Percentiles rank a stretch among this genome's conserved stretches.
Conservation (phyloP, 2,888 invertebrate species). For the Sesamia inferens region DNA sequence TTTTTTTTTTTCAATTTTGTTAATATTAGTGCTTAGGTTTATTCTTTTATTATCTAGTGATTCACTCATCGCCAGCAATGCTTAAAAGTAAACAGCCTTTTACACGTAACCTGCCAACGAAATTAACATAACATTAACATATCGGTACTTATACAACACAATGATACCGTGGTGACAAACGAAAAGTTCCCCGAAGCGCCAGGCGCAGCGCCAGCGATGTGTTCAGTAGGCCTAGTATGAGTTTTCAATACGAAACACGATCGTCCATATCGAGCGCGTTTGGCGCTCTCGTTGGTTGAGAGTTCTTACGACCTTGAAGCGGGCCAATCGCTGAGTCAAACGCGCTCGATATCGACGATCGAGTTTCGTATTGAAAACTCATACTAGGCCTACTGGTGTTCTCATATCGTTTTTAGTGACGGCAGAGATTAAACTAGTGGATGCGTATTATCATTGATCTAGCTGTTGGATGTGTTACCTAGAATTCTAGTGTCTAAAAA, state of each 20-base stretch:
- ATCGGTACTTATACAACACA: background rate
- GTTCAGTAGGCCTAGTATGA: too few relatives aligned
- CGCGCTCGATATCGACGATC: too few relatives aligned
- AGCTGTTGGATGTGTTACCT: constrained; percentile 24
- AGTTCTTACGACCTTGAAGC: too few relatives aligned
- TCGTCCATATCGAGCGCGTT: too few relatives aligned
- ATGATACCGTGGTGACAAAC: constrained; percentile 19
- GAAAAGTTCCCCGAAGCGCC: constrained; percentile 29
- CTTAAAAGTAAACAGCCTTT: background rate
- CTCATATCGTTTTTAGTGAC: constrained; percentile 40
- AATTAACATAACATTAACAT: background rate
- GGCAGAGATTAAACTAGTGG: constrained; percentile 10
- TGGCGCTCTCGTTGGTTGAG: too few relatives aligned
- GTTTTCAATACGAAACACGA: too few relatives aligned
- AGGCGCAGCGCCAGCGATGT: constrained; percentile 27
- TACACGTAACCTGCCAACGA: background rate
- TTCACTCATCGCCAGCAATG: background rate
- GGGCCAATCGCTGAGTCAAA: too few relatives aligned
- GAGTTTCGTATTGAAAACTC: too few relatives aligned
- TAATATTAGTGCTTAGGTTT: background rate
- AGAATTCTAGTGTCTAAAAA: constrained; percentile 10
- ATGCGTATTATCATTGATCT: constrained; percentile 33
- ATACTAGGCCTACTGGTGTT: too few relatives aligned
- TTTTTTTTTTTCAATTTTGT: background rate
- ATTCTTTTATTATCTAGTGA: background rate